These are phyloP conservation scores for Scotopteryx bipunctaria DNA, from an alignment of 2,888 invertebrate genomes.

Conservation along the genomic window DNA sequence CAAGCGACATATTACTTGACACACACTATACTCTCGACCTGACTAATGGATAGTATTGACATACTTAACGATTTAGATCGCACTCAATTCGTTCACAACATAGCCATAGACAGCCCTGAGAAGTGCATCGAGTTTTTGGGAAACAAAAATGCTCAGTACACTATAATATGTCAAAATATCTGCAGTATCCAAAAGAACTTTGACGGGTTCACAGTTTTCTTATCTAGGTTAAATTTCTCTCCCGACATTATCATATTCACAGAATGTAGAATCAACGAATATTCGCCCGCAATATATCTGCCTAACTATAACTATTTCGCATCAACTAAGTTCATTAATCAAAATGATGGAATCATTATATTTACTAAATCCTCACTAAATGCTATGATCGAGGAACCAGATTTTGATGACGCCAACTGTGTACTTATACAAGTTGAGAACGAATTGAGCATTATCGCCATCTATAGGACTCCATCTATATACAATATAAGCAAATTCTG, in stretches of 20 bases:
- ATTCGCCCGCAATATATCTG: background rate
- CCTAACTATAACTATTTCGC: background rate
- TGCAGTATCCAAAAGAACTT: conserved; percentile 10
- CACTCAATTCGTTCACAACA: background rate
- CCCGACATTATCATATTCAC: conserved; percentile 10
- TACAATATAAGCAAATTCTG: background rate
- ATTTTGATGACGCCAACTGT: background rate
- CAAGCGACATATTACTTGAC: no score
- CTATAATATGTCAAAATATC: conserved; percentile 8
- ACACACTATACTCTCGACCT: no score
- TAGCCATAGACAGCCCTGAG: background rate
- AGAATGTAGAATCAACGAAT: conserved; percentile 8
- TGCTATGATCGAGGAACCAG: conserved; percentile 1
- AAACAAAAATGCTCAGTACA: background rate
- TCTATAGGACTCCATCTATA: background rate
- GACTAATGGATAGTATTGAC: no score
- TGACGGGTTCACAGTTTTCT: background rate
- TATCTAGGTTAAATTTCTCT: background rate
- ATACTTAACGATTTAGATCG: background rate
- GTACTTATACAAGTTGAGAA: background rate
- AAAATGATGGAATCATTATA: conserved; percentile 15
- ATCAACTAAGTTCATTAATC: conserved; percentile 3
- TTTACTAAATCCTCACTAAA: background rate
- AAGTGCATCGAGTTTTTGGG: background rate
- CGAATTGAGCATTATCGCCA: background rate